Conservation (phyloP, 1,140 invertebrate genomes). For the Temnothorax nylanderi region DNA sequence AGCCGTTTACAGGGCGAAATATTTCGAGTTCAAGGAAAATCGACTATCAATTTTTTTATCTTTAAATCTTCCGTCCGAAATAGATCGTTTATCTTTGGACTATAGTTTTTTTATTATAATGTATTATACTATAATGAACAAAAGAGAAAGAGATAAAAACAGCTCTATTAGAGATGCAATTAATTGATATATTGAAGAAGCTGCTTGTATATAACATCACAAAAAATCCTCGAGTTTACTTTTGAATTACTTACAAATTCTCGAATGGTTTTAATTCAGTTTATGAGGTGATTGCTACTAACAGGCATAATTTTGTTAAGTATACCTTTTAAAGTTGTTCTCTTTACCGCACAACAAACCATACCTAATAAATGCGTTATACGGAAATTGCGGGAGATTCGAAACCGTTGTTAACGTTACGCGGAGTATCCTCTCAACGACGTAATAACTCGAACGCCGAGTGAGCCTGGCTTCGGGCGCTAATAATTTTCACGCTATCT, state of each 20-base stretch:
- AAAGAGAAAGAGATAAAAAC: neutral
- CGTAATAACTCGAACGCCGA: constrained; percentile 19
- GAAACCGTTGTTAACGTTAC: constrained; percentile 23
- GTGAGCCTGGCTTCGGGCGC: neutral
- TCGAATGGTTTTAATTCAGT: neutral
- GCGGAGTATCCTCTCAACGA: constrained; percentile 1
- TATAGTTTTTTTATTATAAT: neutral
- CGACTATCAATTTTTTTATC: too few relatives aligned
- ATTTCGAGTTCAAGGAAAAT: neutral
- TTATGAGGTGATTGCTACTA: neutral
- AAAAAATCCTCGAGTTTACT: neutral
- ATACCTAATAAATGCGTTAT: constrained; percentile 25
- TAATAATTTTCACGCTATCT: constrained; percentile 37
- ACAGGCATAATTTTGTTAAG: neutral
- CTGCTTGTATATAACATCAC: too few relatives aligned
- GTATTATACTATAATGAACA: neutral
- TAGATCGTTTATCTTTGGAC: neutral
- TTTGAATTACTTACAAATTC: neutral
- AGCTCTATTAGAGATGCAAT: neutral
- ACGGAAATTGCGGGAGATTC: neutral
- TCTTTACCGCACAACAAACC: neutral
- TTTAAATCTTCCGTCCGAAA: neutral
- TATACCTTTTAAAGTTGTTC: neutral
- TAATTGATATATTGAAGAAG: too few relatives aligned
- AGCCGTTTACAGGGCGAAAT: neutral